Evolutionary conservation across 2,113 vertebrate species (phyloP), one percentile per base, ranked within the genome.

Genomic region (Monarcha castaneiventris): DNA sequence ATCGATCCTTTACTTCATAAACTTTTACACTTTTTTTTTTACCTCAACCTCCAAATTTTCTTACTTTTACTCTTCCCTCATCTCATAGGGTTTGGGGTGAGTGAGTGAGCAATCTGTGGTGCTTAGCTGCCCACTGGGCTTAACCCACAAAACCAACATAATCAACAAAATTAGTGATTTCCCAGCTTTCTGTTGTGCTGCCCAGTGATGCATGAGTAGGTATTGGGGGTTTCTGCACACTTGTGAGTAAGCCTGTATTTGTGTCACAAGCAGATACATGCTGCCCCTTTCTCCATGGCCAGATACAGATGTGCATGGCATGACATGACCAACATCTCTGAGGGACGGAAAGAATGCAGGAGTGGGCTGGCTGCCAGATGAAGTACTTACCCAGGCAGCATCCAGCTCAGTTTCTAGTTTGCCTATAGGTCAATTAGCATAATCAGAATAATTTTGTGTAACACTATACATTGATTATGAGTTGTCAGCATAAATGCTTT

Each of bases 71-170:
- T 73, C 33, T 75, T 86, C 16, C 56, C 20, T 39, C 2, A 1
- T 69, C 12, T 68, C 61, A 43, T 0, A 4, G 15, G 6, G 17
- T 5, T n/a, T 10, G 1, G 9, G 10, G 4, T 10, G 13, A 56
- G n/a, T 30, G 10, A 87, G 23, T 1, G 4, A 87, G 51, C 14
- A 69, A 73, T n/a, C 12, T 19, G 17, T n/a, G 39, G 16, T 90
- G 33, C 49, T 87, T 46, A 77, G 33, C 21, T 75, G 30, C 44
- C 44, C 44, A 19, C 44, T 44, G 44, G 17, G 23, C 13, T 72
- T 44, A 58, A 90, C 6, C 10, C 37, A 84, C 37, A 81, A 58
- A 81, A 84, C 62, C 6, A 71, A 43, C 16, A n/a, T 11, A 25
- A 61, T n/a, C 3, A 2, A 78, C 22, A 55, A 43, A 62, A 93